Percentiles rank a stretch among this genome's conserved stretches.
Evolutionary conservation across 2,797 vertebrate species (phyloP).

Genomic region (Pseudotriccus pelzelni): DNA sequence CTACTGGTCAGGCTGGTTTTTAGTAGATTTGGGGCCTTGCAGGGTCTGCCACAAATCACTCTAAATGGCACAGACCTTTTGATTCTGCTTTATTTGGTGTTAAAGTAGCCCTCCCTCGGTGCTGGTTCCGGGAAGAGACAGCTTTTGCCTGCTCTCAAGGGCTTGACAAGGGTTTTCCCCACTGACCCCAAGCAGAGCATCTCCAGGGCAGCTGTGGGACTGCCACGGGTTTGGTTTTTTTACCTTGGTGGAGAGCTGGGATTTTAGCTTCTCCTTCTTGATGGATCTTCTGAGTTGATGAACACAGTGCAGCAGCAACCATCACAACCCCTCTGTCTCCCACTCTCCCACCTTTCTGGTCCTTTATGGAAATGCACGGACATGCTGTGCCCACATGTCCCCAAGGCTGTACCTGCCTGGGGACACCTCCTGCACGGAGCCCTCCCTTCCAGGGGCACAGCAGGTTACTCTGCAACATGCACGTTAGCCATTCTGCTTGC

Average conservation of each 20-base stretch:
- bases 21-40: neutral
- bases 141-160: neutral
- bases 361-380: neutral
- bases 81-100: neutral
- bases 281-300: neutral
- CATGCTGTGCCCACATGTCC: rapidly evolving
- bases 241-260: neutral
- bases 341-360: neutral
- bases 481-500: neutral
- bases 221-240: neutral
- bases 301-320: neutral
- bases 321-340: neutral
- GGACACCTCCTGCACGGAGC: neutral
- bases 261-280: neutral
- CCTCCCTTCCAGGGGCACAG: neutral
- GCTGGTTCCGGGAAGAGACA: neutral
- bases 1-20: conserved; percentile 22
- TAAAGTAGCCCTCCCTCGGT: neutral
- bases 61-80: neutral
- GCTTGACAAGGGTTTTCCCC: neutral
- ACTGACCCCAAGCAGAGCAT: neutral
- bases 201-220: neutral
- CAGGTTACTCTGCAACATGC: neutral
- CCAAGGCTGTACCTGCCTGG: neutral
- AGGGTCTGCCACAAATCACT: neutral